Evolutionary conservation across 2,113 vertebrate genomes (phyloP), one percentile per base, ranked within the genome.

Genomic region (Protobothrops flavoviridis): DNA sequence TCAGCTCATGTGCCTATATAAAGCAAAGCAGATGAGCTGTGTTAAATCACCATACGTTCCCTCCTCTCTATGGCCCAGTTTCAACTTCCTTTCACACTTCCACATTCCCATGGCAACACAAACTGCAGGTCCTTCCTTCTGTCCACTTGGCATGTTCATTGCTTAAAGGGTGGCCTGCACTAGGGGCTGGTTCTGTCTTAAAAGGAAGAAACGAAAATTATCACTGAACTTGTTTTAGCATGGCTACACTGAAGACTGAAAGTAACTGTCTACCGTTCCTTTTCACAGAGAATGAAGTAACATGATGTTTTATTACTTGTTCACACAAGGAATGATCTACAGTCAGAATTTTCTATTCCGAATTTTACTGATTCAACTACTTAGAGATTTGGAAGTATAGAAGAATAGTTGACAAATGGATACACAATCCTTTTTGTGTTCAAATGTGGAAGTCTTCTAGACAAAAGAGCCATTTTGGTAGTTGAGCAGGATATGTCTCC

Each of bases 91-190:
- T 56, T 59, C 87, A 45, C 52, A n/a, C 10, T 85, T 61, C 8
- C 57, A 45, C 69, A 59, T 59, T 87, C 87, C 53, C 92, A 89
- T 88, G 90, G 81, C 90, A 87, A 57, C 92, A 81, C 21, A 87
- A 87, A 53, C 43, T 26, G n/a, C 92, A 90, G 81, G 56, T 45
- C 52, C 81, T 85, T 21, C 43, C 20, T 85, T 93, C 88, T 90
- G 53, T 89, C 92, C 24, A 53, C 55, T 23, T 57, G 29, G 26
- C 50, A 52, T 88, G 50, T 53, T 88, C 87, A 55, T 88, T 88
- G 26, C 29, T 53, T 50, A 52, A 29, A 87, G n/a, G 87, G 52
- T 53, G 86, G 50, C 86, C 43, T 29, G 11, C 7, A n/a, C 13
- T 3, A 29, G 86, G 45, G 4, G 48, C 13, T 87, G 86, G 11